Conservation (phyloP, 2,888 invertebrate genomes). For the Cataglyphis albicans region DNA sequence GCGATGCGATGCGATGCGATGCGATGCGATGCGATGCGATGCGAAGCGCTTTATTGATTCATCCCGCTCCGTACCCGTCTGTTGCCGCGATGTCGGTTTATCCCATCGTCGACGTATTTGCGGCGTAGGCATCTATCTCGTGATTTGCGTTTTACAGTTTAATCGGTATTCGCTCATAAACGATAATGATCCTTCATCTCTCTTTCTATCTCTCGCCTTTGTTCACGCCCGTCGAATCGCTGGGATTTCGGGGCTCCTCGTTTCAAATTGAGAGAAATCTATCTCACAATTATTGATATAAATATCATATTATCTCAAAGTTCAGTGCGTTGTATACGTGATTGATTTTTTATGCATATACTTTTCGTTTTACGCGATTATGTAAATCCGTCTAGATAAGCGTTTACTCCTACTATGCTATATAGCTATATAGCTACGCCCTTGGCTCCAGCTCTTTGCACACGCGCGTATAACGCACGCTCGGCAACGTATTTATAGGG, state of each 20-base stretch:
- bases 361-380: not conserved
- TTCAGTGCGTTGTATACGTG: not conserved
- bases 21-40: slow-evolving; percentile 32
- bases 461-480: slow-evolving; percentile 43
- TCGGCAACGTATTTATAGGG: slow-evolving; percentile 34
- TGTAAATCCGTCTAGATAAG: not conserved
- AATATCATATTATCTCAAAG: not conserved
- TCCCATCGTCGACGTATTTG: slow-evolving; percentile 71
- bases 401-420: not conserved
- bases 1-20: slow-evolving; percentile 55
- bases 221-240: not conserved
- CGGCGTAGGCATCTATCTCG: slow-evolving; percentile 64
- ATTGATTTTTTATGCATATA: not conserved
- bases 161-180: slow-evolving; percentile 61
- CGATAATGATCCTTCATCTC: not conserved
- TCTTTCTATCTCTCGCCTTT: not conserved
- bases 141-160: slow-evolving; percentile 70
- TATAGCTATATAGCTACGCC: slow-evolving; percentile 11
- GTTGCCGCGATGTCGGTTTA: slow-evolving; percentile 69
- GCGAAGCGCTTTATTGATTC: slow-evolving; percentile 72
- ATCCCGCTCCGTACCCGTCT: slow-evolving; percentile 64
- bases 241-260: not conserved
- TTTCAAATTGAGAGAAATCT: not conserved
- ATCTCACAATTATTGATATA: not conserved
- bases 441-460: slow-evolving; percentile 39